Percentiles rank a stretch among this genome's conserved stretches.
These are phyloP conservation scores for Osmerus eperlanus DNA, from an alignment of 2,113 vertebrate genomes.

Conservation along the genomic window DNA sequence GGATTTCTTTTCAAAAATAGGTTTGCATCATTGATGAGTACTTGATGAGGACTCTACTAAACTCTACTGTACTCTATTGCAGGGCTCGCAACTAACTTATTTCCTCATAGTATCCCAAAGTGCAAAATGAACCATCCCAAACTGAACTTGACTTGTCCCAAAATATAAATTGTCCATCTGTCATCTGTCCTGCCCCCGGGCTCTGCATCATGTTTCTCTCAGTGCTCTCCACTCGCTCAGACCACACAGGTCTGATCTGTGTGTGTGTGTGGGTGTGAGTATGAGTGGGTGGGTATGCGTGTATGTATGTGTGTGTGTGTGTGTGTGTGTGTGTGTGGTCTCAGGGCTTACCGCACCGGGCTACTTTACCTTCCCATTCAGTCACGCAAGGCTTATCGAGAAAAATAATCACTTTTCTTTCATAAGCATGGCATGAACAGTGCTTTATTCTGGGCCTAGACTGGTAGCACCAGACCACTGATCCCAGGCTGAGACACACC, in stretches of 20 bases:
- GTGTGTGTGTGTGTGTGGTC: conserved; percentile 12
- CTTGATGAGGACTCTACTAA: no score
- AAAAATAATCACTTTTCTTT: neutral
- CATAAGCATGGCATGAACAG: neutral
- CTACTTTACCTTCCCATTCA: no score
- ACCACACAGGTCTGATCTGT: neutral
- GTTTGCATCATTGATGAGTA: no score
- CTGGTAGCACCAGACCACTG: no score
- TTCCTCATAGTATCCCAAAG: neutral
- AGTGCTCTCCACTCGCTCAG: conserved; percentile 8
- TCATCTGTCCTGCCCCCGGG: conserved; percentile 3
- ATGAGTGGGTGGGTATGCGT: neutral
- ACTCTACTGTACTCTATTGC: no score
- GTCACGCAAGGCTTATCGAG: neutral
- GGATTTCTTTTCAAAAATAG: no score
- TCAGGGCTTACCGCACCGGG: neutral
- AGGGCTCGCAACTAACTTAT: no score
- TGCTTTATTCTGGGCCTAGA: neutral
- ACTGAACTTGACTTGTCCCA: neutral
- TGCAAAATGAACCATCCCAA: neutral
- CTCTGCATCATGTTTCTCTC: neutral
- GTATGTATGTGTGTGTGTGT: conserved; percentile 1
- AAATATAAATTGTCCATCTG: neutral
- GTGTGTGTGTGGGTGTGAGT: neutral
- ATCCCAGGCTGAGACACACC: no score